A percentile compares a stretch with the other conserved stretches of the same genome.
Evolutionary conservation across 2,113 vertebrate species (phyloP).

Genomic region (Daubentonia madagascariensis): DNA sequence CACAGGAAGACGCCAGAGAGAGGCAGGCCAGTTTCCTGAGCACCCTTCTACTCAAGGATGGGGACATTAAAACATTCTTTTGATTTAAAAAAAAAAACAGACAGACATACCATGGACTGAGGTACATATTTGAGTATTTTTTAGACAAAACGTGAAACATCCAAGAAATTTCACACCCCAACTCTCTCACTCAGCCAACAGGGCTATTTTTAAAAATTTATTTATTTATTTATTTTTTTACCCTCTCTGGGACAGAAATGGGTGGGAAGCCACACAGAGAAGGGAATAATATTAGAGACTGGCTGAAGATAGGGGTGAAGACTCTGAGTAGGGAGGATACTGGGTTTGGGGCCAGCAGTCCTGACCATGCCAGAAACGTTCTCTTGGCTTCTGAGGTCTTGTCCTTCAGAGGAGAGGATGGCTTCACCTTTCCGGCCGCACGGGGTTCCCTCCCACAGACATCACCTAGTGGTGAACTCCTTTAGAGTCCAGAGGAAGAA

Average conservation of each 20-base stretch:
- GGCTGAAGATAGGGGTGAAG: rapidly evolving
- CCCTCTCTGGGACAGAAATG: neutral
- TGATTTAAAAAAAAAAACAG: neutral
- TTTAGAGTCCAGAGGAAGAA: neutral
- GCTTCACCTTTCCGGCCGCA: rapidly evolving
- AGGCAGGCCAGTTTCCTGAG: neutral
- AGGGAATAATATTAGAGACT: neutral
- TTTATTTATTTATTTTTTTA: too few relatives aligned
- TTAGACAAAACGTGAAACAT: neutral
- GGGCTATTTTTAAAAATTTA: too few relatives aligned
- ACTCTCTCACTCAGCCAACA: neutral
- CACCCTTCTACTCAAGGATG: neutral
- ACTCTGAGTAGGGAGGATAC: neutral
- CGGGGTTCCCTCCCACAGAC: neutral
- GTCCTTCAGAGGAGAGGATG: rapidly evolving
- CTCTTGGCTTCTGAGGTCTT: neutral
- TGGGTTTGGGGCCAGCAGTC: neutral
- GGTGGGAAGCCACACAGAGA: neutral
- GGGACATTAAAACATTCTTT: too few relatives aligned
- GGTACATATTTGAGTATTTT: neutral
- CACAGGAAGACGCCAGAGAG: neutral
- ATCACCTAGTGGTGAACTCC: rapidly evolving
- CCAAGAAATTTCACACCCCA: neutral
- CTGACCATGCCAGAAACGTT: neutral
- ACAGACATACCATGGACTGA: neutral